Base-by-base conservation (phyloP, 2,113 vertebrate genomes). In the Clinocottus analis region DNA sequence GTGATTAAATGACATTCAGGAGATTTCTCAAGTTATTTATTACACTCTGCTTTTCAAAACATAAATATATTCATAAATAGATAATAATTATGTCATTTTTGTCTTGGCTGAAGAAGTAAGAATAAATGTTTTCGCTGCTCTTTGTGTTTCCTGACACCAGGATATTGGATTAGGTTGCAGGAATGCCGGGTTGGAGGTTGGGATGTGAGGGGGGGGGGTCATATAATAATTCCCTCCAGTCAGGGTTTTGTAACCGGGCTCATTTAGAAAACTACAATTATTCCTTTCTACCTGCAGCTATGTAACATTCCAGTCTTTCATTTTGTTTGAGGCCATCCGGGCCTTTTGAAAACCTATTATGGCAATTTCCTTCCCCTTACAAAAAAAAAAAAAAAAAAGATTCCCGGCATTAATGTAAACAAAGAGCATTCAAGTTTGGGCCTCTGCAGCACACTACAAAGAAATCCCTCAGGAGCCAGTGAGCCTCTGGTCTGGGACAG, bases 351-450 rank as follows among this genome's bases (percentile, higher is more conserved):
- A 93, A 90, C 43, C 92, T 89, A 94, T 94, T 94, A 95, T 85
- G 72, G 85, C 87, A 90, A 93, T 92, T 91, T 91, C 85, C 83
- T 77, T 17, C 27, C 76, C 84, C 83, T 70, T 59, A 8, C 7
- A 7, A 8, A 47, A 47, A 43, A 47, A 45, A 43, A 5, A 13
- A 13, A 23, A 55, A 14, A 77, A 93, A 91, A 90, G 85, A 90
- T 85, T 89, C 85, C 85, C 85, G 80, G 84, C 92, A 92, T 93
- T 94, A 92, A 94, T 91, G 92, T 93, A 95, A 95, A 95, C 94
- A 94, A 93, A 93, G 91, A 92, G 82, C 80, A 93, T 91, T 94
- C 87, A 92, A 92, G 94, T 92, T 87, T 84, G 77, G 87, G 85
- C 83, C 85, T 83, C 87, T 84, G 86, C 87, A 82, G 89, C 88